Percentiles rank a stretch among this genome's conserved stretches.
These are phyloP conservation scores for Brenthis daphne DNA, from an alignment of 2,888 invertebrate species.

Conservation along the genomic window DNA sequence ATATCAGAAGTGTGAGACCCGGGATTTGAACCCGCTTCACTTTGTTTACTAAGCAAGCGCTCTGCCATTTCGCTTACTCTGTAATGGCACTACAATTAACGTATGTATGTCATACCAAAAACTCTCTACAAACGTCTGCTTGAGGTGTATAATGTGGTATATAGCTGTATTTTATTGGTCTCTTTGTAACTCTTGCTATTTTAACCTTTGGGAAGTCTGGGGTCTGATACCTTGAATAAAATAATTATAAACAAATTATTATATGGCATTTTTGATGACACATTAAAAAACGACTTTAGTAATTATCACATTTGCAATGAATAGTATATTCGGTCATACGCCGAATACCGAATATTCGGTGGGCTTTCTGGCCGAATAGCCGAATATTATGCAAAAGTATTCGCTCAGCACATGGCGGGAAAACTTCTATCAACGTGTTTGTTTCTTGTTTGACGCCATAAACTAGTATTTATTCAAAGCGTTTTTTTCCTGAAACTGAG, in stretches of 20 bases:
- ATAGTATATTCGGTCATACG: no score
- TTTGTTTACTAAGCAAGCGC: background rate
- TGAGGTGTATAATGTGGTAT: conserved; percentile 49
- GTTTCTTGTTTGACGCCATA: no score
- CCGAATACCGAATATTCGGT: no score
- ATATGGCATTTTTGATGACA: background rate
- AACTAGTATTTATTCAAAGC: no score
- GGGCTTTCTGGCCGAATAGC: no score
- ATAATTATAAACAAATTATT: background rate
- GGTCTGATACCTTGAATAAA: conserved; percentile 56
- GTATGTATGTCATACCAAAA: conserved; percentile 48
- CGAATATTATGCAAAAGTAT: no score
- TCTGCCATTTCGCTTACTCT: background rate
- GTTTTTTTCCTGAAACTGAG: no score
- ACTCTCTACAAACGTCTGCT: conserved; percentile 51
- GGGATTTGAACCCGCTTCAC: background rate
- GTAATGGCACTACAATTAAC: no score
- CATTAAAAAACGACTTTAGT: no score
- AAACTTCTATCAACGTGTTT: no score
- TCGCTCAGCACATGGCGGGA: no score
- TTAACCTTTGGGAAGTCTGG: conserved; percentile 61
- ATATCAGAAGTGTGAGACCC: background rate
- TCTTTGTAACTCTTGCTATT: conserved; percentile 46
- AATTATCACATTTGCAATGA: no score
- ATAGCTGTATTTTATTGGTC: background rate